Base-by-base conservation (phyloP, 2,888 invertebrate genomes). In the Microdon myrmicae region DNA sequence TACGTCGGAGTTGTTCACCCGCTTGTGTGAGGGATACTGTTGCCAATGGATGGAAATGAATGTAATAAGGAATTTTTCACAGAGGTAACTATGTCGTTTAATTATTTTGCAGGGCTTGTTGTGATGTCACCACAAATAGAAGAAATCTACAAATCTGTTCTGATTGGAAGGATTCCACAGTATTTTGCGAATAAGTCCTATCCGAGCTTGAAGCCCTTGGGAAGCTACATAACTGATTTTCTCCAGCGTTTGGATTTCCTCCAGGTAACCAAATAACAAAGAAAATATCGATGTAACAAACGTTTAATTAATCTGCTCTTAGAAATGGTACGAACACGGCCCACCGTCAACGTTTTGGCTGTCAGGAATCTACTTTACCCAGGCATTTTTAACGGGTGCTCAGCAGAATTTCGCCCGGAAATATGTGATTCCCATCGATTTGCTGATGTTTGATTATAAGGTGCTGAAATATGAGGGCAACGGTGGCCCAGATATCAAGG, bases 351-450 rank as follows among this genome's bases (percentile, higher is more conserved):
- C 89, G 29, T 96, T 90, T 80, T 96, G 96, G 96, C 75, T 96
- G 22, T 90, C 95, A 0, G 96, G 95, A 1, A 95, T 96, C 81
- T 96, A 88, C 82, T 96, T 96, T 78, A 95, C 96, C 0, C 96
- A 96, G 81, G 94, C 96, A 2, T 96, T 96, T 81, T 83, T 96
- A 37, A 96, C 96, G 3, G 95, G 95, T 3, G 92, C 90, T 9
- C 90, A 92, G 76, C 96, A 96, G 82, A 96, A 95, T 80, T 95
- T 86, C 79, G 94, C 96, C 3, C 84, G 96, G 69, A 94, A 94
- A 78, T 92, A 92, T 81, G 87, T 86, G 58, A 94, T 96, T 72
- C 94, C 96, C 17, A 96, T 96, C 69, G 96, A 96, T 82, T 84
- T 91, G 70, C 81, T 93, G 29, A 84, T 87, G 56, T 95, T 90